phyloP scores from a whole-genome alignment of 2,113 vertebrate genomes.

The Neofelis nebulosa region DNA sequence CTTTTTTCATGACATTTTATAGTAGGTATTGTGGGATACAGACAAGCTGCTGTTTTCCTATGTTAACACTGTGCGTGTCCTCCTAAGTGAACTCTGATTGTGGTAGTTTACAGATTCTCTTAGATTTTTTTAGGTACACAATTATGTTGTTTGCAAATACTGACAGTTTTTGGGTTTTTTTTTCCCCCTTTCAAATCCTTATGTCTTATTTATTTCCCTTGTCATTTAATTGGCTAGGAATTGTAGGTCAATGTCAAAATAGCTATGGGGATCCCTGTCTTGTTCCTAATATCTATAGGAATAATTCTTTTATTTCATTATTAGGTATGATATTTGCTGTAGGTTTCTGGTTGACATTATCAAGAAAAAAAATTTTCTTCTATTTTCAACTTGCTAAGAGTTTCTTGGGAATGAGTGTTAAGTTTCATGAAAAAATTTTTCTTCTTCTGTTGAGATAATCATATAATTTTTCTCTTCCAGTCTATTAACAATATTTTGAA shows the following conservation, averaged over 20 bases:
- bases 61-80: not conserved
- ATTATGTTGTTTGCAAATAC: not conserved
- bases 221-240: not conserved
- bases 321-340: not conserved
- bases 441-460: constrained; percentile 26
- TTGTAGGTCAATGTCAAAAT: not conserved
- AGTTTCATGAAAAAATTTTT: constrained; percentile 47
- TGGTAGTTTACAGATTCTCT: not conserved
- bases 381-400: constrained; percentile 7
- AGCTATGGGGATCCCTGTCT: not conserved
- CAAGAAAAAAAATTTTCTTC: not conserved
- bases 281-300: not conserved
- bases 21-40: not conserved
- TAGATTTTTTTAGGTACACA: not conserved
- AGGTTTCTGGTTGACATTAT: constrained; percentile 36
- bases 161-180: not conserved
- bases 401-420: constrained; percentile 20
- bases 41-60: not conserved
- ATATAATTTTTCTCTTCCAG: not conserved
- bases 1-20: constrained; percentile 6
- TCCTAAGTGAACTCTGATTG: not conserved
- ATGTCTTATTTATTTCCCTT: not conserved
- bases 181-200: constrained; percentile 29
- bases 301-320: constrained; percentile 20
- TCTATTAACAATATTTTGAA: constrained; percentile 49